Evolutionary conservation across 1,140 invertebrate genomes (phyloP).

Genomic region (Zaprionus gabonicus): DNA sequence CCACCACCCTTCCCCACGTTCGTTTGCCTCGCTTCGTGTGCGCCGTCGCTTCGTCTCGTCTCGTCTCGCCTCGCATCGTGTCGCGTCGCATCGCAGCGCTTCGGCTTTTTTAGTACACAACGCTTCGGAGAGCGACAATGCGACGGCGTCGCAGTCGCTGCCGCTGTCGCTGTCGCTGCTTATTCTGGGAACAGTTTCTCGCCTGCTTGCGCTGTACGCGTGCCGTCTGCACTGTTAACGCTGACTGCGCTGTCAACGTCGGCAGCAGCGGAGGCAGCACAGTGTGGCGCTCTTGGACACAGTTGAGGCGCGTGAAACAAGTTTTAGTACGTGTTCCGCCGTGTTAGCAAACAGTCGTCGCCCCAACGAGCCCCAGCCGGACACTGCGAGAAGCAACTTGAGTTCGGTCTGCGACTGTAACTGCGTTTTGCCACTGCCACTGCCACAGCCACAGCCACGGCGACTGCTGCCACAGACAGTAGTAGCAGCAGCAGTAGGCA

Average conservation of each 20-base stretch:
- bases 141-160: slow-evolving; percentile 24
- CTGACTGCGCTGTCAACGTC: slow-evolving; percentile 18
- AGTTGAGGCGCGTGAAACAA: slow-evolving; percentile 69
- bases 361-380: slow-evolving; percentile 24
- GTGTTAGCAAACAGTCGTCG: slow-evolving; percentile 83
- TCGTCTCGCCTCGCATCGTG: slow-evolving; percentile 7
- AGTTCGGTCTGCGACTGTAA: background rate
- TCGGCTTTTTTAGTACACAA: slow-evolving; percentile 43
- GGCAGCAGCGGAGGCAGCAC: background rate
- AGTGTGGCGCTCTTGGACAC: slow-evolving; percentile 31
- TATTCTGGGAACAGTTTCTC: slow-evolving; percentile 38
- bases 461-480: slow-evolving; percentile 4
- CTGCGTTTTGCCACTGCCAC: slow-evolving; percentile 4
- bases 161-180: background rate
- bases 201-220: slow-evolving; percentile 31
- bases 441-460: slow-evolving; percentile 16
- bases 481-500: slow-evolving; percentile 9
- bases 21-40: background rate
- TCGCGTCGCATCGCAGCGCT: background rate
- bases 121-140: slow-evolving; percentile 35
- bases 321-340: slow-evolving; percentile 84
- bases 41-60: slow-evolving; percentile 20
- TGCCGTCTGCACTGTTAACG: slow-evolving; percentile 40
- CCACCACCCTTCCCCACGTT: background rate
- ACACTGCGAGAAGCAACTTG: slow-evolving; percentile 10